Base-by-base conservation (phyloP, 92 coral and sea anemone genomes). In the Phymanthus crucifer region DNA sequence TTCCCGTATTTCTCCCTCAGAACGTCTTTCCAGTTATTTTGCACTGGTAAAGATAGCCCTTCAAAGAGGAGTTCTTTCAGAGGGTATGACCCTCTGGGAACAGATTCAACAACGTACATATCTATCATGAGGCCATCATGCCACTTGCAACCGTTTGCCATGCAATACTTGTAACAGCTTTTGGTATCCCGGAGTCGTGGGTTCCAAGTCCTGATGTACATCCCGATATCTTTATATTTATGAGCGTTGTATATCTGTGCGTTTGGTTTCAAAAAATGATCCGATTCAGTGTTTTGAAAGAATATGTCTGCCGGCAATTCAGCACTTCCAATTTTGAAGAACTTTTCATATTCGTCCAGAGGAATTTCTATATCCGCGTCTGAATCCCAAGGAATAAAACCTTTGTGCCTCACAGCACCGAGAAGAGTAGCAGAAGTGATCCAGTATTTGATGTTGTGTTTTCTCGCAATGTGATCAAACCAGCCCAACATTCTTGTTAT, bases 301-400 rank as follows among this genome's bases (percentile, higher is more conserved):
- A 92, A 92, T 18, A 92, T 80, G 46, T 86, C 97, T 1, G 40
- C 64, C 4, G 93, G 93, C 16, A 89, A 61, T 10, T 92, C 97
- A 37, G 67, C 57, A 40, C 84, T 77, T 33, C 78, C 97, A 18
- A 27, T 48, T 61, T 83, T 79, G 32, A 90, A 84, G 74, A 89
- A 92, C 27, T 67, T 83, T 37, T 88, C 80, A 75, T 87, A 92
- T 40, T 92, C 89, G 5, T 74, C 84, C 27, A 79, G 70, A 33
- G 93, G 80, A 47, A 92, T 80, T 36, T 83, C 83, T 43, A 92
- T 83, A 66, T 92, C 97, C 3, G 74, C 74, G 33, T 92, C 93
- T 17, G 61, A 19, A 48, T 92, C 97, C 97, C 97, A 92, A 18
- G 97, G 97, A 66, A 92, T 75, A 21, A 92, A 86, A 23, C 97